Evolutionary conservation across 1,140 invertebrate species (phyloP), one percentile per base, ranked within the genome.

Genomic region (Maniola jurtina): DNA sequence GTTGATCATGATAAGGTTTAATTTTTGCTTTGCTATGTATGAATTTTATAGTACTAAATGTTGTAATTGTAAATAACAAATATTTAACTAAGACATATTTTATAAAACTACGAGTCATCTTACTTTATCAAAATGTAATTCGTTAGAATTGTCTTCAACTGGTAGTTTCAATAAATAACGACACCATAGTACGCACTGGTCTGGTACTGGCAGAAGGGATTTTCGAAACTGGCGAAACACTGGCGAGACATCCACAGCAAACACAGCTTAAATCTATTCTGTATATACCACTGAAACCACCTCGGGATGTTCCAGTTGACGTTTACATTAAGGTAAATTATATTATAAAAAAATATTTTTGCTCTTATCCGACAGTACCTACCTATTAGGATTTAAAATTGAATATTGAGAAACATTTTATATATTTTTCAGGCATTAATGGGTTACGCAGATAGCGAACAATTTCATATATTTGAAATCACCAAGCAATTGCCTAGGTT

Each of bases 151-250:
- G 94, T 82, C 93, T 97, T 8, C 93, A 96, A 77, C 87, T 97
- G 40, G 92, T 92, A 7, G 89, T 97, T 45, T 92, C 94, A 11
- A 96, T 96, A 6, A 96, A 96, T 73, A 97, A 97, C 88, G 93
- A 94, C 50, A 97, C 96, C 0, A 88, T 96, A 48, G 96, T 97
- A 4, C 91, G 93, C 81, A 93, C 94, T 55, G 96, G 96, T 0
- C 92, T 98, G 38, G 94, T 98, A 6, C 97, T 99, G 91, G 97
- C 97, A 42, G 97, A 99, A 91, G 97, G 97, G 16, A 95, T 98
- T 61, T 99, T 99, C 86, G 95, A 97, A 71, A 76, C 74, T 2
- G 84, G 88, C 0, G 86, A 89, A 69, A 89, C 96, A 33, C 92
- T 97, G 71, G 96, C 98, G 1, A 92, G 95, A 69, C 97, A 97